Evolutionary conservation across 2,888 invertebrate species (phyloP), one percentile per base, ranked within the genome.

Genomic region (Reticulitermes lucifugus): DNA sequence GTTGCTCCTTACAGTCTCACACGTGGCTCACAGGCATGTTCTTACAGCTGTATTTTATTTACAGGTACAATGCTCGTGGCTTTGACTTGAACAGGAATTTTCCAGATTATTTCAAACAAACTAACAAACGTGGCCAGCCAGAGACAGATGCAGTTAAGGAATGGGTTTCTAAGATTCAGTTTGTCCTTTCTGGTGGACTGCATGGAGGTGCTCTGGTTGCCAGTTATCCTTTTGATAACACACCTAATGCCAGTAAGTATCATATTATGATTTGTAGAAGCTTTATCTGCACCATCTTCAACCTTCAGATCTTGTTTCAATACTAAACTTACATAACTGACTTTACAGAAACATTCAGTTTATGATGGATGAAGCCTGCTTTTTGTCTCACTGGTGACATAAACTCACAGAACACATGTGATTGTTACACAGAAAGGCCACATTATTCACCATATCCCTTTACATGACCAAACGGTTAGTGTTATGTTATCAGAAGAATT

Each of bases 211-310:
- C 98, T 0, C 92, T 99, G 86, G 98, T 99, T 22, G 99, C 98
- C 77, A 98, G 98, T 89, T 99, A 99, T 91, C 99, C 99, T 0
- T 99, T 96, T 91, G 99, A 99, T 91, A 98, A 98, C 91, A 98
- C 97, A 7, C 97, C 97, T 35, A 97, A 96, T 92, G 95, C 97
- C 91, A 96, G 98, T 98, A 95, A 96, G 95, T 93, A 89, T n/a
- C 35, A 84, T 59, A 51, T 25, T 35, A 75, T 60, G 41, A 83
- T n/a, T 12, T 25, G 25, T 25, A 65, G 65, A 14, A 10, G n/a
- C n/a, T 65, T 65, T 7, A 65, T 35, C 35, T 35, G 35, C 35
- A 35, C 35, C 35, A 35, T 35, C 35, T 35, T 35, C 35, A 35
- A 35, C 35, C 35, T 35, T 35, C 35, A 35, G 35, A 35, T 35